phyloP scores from a whole-genome alignment of 2,113 vertebrate genomes.

The Picathartes gymnocephalus region DNA sequence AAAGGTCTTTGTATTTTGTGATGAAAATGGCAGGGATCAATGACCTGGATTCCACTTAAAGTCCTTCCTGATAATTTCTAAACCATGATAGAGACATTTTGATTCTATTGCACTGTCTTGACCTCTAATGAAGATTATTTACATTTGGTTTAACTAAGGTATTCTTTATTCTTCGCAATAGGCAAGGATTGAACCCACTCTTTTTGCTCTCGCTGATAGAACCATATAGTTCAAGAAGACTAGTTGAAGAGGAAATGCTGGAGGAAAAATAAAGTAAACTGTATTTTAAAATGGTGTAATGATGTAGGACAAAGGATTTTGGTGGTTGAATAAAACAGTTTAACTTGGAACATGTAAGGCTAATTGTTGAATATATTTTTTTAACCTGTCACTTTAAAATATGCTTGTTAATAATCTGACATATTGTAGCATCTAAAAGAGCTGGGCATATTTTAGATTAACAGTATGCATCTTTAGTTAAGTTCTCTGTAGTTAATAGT shows the following conservation, averaged over 20 bases:
- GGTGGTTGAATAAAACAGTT: not conserved
- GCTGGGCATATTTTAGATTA: not conserved
- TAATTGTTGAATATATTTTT: not conserved
- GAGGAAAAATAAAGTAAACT: not conserved
- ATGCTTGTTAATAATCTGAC: not conserved
- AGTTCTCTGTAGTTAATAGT: not conserved
- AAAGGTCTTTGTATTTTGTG: not conserved
- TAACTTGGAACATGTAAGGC: not conserved
- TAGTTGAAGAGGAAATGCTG: not conserved
- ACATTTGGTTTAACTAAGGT: not conserved
- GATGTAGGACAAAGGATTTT: not conserved
- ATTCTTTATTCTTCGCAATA: not conserved
- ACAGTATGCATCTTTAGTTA: not conserved
- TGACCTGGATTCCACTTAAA: not conserved
- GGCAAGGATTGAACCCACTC: not conserved
- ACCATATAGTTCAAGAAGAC: not conserved
- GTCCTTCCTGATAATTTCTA: not conserved
- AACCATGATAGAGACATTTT: not conserved
- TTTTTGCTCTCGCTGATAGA: not conserved
- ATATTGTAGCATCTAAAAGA: not conserved
- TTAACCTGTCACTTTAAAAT: conserved; percentile 7
- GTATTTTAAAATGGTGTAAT: not conserved
- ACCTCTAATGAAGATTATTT: not conserved
- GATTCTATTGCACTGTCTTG: not conserved
- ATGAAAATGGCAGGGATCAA: not conserved